Percentiles rank a stretch among this genome's conserved stretches.
Conservation (phyloP, 2,113 vertebrate species). For the Aegotheles bennettii region DNA sequence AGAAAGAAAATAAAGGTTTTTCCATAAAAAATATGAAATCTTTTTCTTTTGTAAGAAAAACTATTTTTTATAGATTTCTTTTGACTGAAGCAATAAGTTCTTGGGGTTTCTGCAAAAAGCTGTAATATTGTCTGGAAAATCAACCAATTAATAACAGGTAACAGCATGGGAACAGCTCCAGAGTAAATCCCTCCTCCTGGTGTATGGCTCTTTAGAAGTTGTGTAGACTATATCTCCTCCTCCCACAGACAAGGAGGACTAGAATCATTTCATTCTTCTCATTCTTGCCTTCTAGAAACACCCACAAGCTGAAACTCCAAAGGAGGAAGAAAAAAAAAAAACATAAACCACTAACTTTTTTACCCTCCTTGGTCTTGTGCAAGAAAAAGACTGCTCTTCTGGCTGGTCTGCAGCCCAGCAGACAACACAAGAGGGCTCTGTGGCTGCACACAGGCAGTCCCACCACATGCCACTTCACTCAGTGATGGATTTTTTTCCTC, state of each 20-base stretch:
- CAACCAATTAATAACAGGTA: not conserved
- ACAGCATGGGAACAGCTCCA: not conserved
- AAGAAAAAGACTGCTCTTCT: not conserved
- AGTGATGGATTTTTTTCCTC: not conserved
- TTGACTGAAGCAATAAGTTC: not conserved
- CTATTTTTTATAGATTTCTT: not conserved
- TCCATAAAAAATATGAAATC: too few species aligned
- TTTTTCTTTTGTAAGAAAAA: not conserved
- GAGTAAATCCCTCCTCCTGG: not conserved
- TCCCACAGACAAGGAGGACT: not conserved
- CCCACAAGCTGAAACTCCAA: not conserved
- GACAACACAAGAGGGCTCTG: constrained; percentile 55
- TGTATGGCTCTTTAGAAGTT: not conserved
- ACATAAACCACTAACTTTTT: not conserved
- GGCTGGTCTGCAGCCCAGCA: not conserved
- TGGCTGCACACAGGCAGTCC: constrained; percentile 20
- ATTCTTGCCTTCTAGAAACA: not conserved
- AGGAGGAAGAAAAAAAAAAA: too few species aligned
- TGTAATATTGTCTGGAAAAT: not conserved
- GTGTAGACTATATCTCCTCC: not conserved
- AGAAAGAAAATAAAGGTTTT: not conserved
- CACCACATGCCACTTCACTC: not conserved
- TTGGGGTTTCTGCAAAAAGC: not conserved
- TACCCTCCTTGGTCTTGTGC: not conserved
- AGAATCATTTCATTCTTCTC: not conserved